Conservation (phyloP, 1,140 invertebrate species). For the Portunus trituberculatus region DNA sequence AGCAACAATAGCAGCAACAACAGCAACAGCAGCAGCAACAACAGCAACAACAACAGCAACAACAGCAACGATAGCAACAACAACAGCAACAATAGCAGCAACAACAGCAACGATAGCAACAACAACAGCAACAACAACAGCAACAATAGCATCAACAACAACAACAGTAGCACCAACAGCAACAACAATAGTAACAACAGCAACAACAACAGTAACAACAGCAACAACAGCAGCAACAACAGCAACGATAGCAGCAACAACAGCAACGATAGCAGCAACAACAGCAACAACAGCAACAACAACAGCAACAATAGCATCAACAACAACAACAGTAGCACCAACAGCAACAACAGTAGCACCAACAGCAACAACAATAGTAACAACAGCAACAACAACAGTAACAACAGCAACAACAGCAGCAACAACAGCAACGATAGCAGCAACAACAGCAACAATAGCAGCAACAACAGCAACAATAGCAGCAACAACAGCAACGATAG, state of each 20-base stretch:
- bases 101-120: constrained; percentile 18
- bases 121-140: constrained; percentile 22
- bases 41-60: neutral
- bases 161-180: constrained; percentile 7
- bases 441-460: constrained; percentile 20
- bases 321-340: too few relatives aligned
- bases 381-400: constrained; percentile 22
- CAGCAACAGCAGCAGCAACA: constrained; percentile 18
- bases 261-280: too few relatives aligned
- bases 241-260: too few relatives aligned
- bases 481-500: constrained; percentile 18
- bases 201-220: constrained; percentile 23
- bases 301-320: too few relatives aligned
- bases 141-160: constrained; percentile 9
- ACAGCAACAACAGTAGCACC: too few relatives aligned
- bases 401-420: constrained; percentile 17
- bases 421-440: constrained; percentile 22
- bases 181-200: constrained; percentile 23
- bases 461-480: constrained; percentile 20
- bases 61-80: constrained; percentile 21
- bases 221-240: neutral
- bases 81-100: constrained; percentile 7
- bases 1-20: constrained; percentile 21
- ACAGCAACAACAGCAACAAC: too few relatives aligned
- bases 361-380: too few relatives aligned